Evolutionary conservation across 2,113 vertebrate genomes (phyloP).

Genomic region (Nansenia antarctica): DNA sequence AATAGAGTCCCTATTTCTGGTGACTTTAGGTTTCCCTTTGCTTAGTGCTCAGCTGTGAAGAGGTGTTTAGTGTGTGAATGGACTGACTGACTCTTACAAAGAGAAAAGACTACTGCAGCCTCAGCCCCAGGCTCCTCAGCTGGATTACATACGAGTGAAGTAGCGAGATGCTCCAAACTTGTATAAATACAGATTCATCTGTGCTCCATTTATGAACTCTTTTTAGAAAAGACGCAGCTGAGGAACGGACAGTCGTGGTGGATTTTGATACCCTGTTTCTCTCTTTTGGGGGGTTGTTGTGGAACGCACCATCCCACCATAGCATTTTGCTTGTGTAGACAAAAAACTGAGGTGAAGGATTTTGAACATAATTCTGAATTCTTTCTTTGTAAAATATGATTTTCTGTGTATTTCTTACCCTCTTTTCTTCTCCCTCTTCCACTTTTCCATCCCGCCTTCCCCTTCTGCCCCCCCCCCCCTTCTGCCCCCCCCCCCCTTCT

Average conservation of each 20-base stretch:
- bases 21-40: background rate
- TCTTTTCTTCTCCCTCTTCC: background rate
- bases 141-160: background rate
- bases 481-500: background rate
- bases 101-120: background rate
- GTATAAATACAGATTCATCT: background rate
- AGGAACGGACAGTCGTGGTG: background rate
- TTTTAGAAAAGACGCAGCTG: background rate
- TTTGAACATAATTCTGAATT: background rate
- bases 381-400: background rate
- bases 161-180: background rate
- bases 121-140: background rate
- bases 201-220: background rate
- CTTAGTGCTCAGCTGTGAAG: background rate
- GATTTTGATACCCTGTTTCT: background rate
- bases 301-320: background rate
- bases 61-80: background rate
- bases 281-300: background rate
- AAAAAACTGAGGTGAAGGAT: background rate
- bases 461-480: constrained; percentile 18
- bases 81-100: background rate
- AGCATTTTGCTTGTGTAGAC: background rate
- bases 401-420: too few species aligned
- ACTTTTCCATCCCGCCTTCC: background rate
- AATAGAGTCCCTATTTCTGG: background rate